Base-by-base conservation (phyloP, 1,140 invertebrate species). In the Nylanderia fulva region DNA sequence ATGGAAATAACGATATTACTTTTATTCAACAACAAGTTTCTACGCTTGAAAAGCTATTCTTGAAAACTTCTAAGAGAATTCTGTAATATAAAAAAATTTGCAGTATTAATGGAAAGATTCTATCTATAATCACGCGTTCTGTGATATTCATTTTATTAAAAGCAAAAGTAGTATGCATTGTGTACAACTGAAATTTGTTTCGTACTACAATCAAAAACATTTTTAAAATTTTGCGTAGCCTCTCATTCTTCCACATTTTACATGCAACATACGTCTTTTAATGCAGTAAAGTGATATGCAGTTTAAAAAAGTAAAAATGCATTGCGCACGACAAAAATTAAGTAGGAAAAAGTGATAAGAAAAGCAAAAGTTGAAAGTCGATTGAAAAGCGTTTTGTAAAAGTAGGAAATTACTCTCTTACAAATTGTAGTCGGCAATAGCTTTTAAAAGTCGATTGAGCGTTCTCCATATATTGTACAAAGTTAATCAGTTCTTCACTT, bases 401-500 rank as follows among this genome's bases (percentile, higher is more conserved):
- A 39, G 24, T 42, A 61, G 15, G 7, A 66, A 79, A 79, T 69
- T 39, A 36, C 21, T 27, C 4, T 52, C 6, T 21, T 15, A 27
- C 18, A n/a, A 56, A 27, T 42, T 7, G n/a, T 15, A 33, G 60
- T 8, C 5, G 1, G 3, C 15, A 33, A 45, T 54, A 54, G 21
- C 24, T 69, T 69, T 68, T 27, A 52, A 15, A 52, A 52, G 1
- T 7, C 42, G 29, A 79, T 66, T 33, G 42, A 6, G 52, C 15
- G 24, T 42, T 69, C 48, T 69, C 33, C 56, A 18, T 13, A 9
- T 8, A 29, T 71, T 58, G 13, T 18, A 21, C 52, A 52, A n/a
- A 71, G 18, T 80, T 71, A 79, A 79, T 52, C 29, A 58, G 48
- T 80, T 68, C 48, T 29, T 79, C 63, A 79, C 60, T 42, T 80